Conservation (phyloP, 2,113 vertebrate species). For the Leptosomus discolor region DNA sequence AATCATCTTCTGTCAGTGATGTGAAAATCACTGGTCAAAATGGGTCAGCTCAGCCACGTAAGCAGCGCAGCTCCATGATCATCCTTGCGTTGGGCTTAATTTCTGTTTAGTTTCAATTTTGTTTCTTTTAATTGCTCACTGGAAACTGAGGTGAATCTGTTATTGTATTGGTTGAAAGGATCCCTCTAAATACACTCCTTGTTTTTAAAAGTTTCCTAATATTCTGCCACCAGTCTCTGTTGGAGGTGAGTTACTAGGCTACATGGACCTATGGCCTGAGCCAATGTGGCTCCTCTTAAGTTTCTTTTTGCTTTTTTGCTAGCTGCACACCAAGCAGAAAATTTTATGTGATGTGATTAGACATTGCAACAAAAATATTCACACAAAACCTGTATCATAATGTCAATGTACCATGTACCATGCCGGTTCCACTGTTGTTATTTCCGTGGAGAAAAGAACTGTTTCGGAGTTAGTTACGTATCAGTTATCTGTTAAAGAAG, state of each 20-base stretch:
- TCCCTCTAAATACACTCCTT: background rate
- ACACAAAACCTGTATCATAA: background rate
- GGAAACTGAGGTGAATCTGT: background rate
- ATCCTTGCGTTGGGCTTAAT: background rate
- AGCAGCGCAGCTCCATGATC: background rate
- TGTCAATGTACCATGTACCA: background rate
- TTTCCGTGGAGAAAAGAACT: background rate
- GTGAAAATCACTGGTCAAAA: background rate
- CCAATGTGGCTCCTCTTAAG: background rate
- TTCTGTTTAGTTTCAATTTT: background rate
- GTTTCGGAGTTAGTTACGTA: background rate
- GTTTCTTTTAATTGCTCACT: background rate
- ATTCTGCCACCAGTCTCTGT: background rate
- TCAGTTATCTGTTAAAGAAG: background rate
- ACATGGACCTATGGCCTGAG: background rate
- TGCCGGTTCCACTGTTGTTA: background rate
- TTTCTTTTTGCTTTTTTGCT: background rate
- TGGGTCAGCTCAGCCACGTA: background rate
- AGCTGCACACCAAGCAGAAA: background rate
- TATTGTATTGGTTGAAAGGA: rapidly evolving
- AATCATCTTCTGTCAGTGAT: background rate
- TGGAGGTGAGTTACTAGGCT: background rate
- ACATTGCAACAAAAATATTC: background rate
- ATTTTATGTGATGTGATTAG: background rate
- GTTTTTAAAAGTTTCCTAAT: background rate